Conservation (phyloP, 2,113 vertebrate genomes). For the Marcusenius ussheri region DNA sequence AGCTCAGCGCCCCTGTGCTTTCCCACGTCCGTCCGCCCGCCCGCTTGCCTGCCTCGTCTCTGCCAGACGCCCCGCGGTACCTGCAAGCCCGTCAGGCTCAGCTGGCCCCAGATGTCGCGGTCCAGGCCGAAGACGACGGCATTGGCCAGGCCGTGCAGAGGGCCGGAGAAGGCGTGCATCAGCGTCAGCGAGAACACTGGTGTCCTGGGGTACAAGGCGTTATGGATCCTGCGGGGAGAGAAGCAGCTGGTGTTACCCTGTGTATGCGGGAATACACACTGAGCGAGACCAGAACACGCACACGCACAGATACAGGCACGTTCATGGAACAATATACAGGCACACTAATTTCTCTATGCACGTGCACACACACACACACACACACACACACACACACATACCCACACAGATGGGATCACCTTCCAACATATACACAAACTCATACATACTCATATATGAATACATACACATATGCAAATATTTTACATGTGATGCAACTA, state of each 20-base stretch:
- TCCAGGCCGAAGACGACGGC: constrained; percentile 64
- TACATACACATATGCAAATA: background rate
- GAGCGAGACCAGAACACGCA: background rate
- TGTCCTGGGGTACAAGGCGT: constrained; percentile 55
- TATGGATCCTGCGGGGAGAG: constrained; percentile 55
- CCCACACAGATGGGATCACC: background rate
- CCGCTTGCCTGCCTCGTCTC: background rate
- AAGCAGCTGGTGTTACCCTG: background rate
- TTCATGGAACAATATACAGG: no score
- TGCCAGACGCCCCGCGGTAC: constrained; percentile 29
- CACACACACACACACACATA: background rate
- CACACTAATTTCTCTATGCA: no score
- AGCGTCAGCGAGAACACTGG: constrained; percentile 61
- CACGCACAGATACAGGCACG: background rate
- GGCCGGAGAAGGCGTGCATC: constrained; percentile 61
- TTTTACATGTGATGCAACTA: background rate
- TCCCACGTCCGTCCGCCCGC: background rate
- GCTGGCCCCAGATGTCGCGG: constrained; percentile 58
- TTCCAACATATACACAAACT: background rate
- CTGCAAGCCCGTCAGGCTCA: constrained; percentile 58
- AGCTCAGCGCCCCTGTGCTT: background rate
- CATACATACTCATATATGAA: background rate
- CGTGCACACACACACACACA: background rate
- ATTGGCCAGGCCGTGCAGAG: constrained; percentile 66
- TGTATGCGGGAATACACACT: background rate